phyloP scores from a whole-genome alignment of 2,797 vertebrate species.

The Euphonia xanthogaster region DNA sequence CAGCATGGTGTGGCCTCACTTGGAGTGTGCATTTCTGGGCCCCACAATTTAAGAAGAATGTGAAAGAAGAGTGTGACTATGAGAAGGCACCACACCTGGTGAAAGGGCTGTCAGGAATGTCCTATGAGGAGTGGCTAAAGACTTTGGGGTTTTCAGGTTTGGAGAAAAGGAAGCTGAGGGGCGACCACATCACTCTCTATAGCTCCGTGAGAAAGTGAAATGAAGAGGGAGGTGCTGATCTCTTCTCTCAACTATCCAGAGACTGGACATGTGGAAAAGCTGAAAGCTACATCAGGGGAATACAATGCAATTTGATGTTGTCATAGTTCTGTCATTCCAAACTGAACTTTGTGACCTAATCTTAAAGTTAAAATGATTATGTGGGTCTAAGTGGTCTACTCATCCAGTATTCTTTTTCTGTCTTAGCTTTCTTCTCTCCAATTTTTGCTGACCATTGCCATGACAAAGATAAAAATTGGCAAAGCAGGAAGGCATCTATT shows the following conservation, averaged over 20 bases:
- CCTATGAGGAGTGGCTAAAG: not conserved
- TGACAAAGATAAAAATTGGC: not conserved
- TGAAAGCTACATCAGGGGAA: not conserved
- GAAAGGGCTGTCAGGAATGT: not conserved
- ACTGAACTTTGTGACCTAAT: not conserved
- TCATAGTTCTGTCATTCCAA: not conserved
- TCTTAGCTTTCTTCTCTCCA: not conserved
- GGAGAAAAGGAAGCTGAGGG: not conserved
- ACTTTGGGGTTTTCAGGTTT: not conserved
- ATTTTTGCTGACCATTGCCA: not conserved
- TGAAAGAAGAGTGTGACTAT: not conserved
- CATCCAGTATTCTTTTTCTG: not conserved
- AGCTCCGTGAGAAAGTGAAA: not conserved
- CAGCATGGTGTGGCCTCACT: not conserved
- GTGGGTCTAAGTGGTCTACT: not conserved
- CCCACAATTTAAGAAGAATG: not conserved
- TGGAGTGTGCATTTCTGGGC: not conserved
- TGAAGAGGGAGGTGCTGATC: not conserved
- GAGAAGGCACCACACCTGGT: not conserved
- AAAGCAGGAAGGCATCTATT: not conserved
- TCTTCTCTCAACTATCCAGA: not conserved
- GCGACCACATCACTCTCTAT: rapidly evolving
- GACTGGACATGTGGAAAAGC: not conserved
- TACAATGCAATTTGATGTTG: not conserved
- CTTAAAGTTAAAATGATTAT: not conserved